Base-by-base conservation (phyloP, 2,113 vertebrate species). In the Oryctolagus cuniculus region DNA sequence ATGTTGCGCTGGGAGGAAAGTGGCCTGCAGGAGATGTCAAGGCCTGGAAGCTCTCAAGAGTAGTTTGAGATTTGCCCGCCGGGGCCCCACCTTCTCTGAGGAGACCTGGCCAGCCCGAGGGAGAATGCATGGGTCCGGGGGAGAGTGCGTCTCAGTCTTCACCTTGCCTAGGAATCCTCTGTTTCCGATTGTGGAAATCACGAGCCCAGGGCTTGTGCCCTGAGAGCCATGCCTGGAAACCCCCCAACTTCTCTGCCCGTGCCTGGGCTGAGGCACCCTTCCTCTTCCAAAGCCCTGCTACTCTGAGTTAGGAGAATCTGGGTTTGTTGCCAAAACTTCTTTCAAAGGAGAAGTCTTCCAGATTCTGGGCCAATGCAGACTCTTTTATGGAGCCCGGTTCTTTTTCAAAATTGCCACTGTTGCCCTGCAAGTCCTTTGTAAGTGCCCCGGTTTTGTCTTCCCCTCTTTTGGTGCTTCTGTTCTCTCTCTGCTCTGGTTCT, bases 61-160 rank as follows among this genome's bases (percentile, higher is more conserved):
- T 96, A 97, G 97, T 97, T 97, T 95, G 93, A 38, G 95, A 95
- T 97, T 95, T 97, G 73, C 31, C 90, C 92, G 44, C 84, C 95
- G 93, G 91, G 93, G 97, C 95, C 96, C 89, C 96, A 87, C 87
- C 94, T 89, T 78, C 88, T 93, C 4, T 97, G 53, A 75, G 87
- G 97, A 29, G 27, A 27, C 49, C 16, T 27, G 16, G 2, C 19
- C 53, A 64, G 69, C 31, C 64, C 44, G 10, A 16, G 15, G 58
- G 25, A 49, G 55, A 17, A 51, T 17, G 13, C 6, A 7, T 73
- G 3, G 5, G 38, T 94, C 61, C n/a, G 70, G 19, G 17, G 9
- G 24, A 15, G 34, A 49, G 6, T 38, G 36, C 16, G 49, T 80
- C 22, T 90, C n/a, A 15, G 10, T 69, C 34, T 78, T 53, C 13